Evolutionary conservation across 2,888 invertebrate species (phyloP), one percentile per base, ranked within the genome.

Genomic region (Aporophyla nigra): DNA sequence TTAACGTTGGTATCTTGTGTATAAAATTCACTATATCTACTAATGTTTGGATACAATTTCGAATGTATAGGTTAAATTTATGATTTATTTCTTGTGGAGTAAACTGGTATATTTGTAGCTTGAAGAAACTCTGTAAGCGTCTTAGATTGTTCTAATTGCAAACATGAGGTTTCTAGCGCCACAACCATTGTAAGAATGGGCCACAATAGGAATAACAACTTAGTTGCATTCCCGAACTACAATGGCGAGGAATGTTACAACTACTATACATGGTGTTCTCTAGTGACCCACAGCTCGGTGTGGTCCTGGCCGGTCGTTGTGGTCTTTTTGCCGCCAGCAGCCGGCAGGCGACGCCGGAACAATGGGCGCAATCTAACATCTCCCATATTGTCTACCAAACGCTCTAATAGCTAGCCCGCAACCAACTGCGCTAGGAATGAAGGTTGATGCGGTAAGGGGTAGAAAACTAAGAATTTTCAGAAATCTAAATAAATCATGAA

Each of bases 371-470:
- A 94, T 94, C 94, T 93, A 89, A 82, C 92, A 94, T 94, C 94
- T 92, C 90, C 88, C 90, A 92, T 93, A 94, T 94, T 94, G 94
- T 94, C 93, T 94, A 92, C 92, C 92, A 92, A 92, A 92, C 90
- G 90, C 90, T 93, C 94, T 94, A 94, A 94, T 93, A 93, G 93
- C 91, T 83, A 86, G 88, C 85, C 81, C 71, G 62, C 70, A 76
- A 74, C 76, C 51, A 78, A 61, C 49, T n/a, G 74, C 74, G 76
- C 76, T 83, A 71, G 63, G 68, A 83, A 65, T 21, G 4, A 46
- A 1, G 12, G 53, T 66, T 58, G 85, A 83, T 85, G 66, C 53
- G 83, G 78, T 24, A 85, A 27, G 6, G 6, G 3, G 10, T 4
- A 27, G 12, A 5, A 58, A 33, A 24, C 5, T 33, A 5, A 5